Evolutionary conservation across 1,140 invertebrate genomes (phyloP), one percentile per base, ranked within the genome.

Genomic region (Anagrus nilaparvatae): DNA sequence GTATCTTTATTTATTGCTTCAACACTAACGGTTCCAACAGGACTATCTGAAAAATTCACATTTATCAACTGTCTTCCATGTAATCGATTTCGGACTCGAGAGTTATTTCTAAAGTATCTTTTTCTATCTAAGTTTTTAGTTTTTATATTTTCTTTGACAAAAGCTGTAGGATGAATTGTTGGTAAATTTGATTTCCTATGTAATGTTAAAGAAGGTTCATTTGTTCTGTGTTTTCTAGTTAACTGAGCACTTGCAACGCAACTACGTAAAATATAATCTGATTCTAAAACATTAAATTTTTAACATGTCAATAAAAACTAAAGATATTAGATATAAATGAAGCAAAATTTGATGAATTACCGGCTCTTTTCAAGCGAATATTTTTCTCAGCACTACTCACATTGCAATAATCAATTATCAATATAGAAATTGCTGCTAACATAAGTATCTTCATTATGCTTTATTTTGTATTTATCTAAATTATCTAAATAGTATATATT

Each of bases 171-270:
- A 13, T 32, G 7, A 9, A 34, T 21, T 39, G 33, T 39, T 13
- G 34, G 19, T 24, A 32, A 36, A 34, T 33, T 42, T 5, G 36
- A 32, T 20, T 18, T 30, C 29, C 14, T 25, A 29, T 27, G 18
- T 38, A 10, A 3, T 5, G 16, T 4, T 2, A 47, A n/a, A n/a
- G 37, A 35, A 18, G 24, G 36, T 16, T 29, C 43, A 18, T 41
- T 46, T 40, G 34, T 56, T 24, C 44, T 43, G 13, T 58, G 47
- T 37, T 49, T 60, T 44, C 53, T 54, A 18, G 51, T 54, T 39
- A 63, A 53, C 39, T 60, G 50, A 12, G 46, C 58, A n/a, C 44
- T 63, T 38, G 61, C 58, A 34, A 46, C 54, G 17, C 61, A 63
- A 37, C 52, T 61, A n/a, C 52, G 52, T 5, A 63, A 44, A 38